Evolutionary conservation across 1,140 invertebrate genomes (phyloP), one percentile per base, ranked within the genome.

Genomic region (Drosophila willistoni): DNA sequence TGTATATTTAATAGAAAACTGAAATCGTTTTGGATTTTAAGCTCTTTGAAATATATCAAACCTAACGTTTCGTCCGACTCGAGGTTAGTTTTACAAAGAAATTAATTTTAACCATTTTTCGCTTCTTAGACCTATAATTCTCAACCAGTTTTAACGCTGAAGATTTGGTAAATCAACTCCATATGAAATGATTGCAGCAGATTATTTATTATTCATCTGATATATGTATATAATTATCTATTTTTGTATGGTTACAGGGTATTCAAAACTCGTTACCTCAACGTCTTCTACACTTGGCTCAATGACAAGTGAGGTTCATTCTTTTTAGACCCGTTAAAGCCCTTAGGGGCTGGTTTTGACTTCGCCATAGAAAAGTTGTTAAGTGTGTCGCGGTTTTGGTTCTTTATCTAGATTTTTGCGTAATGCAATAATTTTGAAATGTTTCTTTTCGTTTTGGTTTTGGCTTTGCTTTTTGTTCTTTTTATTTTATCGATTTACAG

Each of bases 251-350:
- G 36, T 4, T 13, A 65, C 69, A 71, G 71, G 64, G 29, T 57
- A 73, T 57, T 73, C 42, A 56, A 42, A 47, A 51, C 56, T 75
- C 57, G 39, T 56, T 47, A 75, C 67, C 72, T 62, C 61, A 64
- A 64, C 72, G 51, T 56, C 44, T 51, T 41, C 33, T 14, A 51
- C 47, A 75, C 72, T 75, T 75, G 71, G 79, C 70, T 66, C 63
- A 74, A 78, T 81, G 79, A 65, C 74, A 81, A 81, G 79, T 77
- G n/a, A 4, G 17, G 44, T 22, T 60, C 34, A 66, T 64, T 79
- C 64, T 51, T 51, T 68, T 29, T 71, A 42, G 25, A 22, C 4
- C 82, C 81, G 82, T 85, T 85, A 82, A 59, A 56, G 75, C 62
- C 64, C 56, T 57, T 13, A 56, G 65, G 81, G 71, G 68, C 64